Conservation (phyloP, 2,888 invertebrate species). For the Metalampra italica region DNA sequence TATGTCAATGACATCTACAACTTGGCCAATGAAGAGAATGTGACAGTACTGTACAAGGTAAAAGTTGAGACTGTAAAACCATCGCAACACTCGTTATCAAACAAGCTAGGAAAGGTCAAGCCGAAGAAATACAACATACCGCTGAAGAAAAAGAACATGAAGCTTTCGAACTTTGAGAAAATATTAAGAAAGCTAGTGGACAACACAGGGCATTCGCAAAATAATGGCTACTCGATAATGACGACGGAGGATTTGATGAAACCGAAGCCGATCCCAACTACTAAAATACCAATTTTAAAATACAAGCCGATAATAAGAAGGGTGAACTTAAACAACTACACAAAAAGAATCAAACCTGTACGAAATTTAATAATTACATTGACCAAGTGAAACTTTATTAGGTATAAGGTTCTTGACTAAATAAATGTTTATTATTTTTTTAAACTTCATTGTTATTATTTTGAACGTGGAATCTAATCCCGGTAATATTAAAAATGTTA, state of each 20-base stretch:
- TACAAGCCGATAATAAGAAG: constrained; percentile 51
- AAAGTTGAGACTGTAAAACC: constrained; percentile 41
- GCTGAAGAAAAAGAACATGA: constrained; percentile 62
- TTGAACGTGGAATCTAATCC: too few species aligned
- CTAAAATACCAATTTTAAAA: constrained; percentile 39
- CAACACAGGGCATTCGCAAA: constrained; percentile 15
- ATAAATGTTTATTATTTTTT: not conserved
- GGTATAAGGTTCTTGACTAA: not conserved
- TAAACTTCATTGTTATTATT: too few species aligned
- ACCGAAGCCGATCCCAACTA: constrained; percentile 26
- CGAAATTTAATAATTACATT: constrained; percentile 20
- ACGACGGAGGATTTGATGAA: constrained; percentile 30
- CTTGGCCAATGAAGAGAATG: constrained; percentile 42
- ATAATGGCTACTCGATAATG: constrained; percentile 20
- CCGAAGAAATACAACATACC: constrained; percentile 62
- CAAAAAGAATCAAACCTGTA: constrained; percentile 52
- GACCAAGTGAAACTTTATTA: not conserved
- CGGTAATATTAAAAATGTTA: too few species aligned
- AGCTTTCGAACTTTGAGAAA: constrained; percentile 58
- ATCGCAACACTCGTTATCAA: constrained; percentile 18
- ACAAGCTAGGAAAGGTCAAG: constrained; percentile 29
- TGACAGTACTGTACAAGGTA: constrained; percentile 47
- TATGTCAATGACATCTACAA: constrained; percentile 43
- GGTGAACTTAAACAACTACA: constrained; percentile 41
- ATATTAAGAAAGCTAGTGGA: constrained; percentile 50